phyloP scores from a whole-genome alignment of 2,888 invertebrate species.

The Noctua fimbriata region DNA sequence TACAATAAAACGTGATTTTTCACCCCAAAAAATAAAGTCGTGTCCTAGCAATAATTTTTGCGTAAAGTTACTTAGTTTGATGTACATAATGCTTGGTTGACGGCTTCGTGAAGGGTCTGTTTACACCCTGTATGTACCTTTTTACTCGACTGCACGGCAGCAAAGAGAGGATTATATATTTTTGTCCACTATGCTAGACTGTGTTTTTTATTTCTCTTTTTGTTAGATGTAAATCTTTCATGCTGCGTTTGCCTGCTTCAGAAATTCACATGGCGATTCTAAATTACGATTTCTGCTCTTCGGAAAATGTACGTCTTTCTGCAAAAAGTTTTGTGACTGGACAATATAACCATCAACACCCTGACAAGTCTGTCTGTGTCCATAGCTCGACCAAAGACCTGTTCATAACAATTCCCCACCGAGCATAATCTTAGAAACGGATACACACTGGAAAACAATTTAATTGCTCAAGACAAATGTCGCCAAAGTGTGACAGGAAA shows the following conservation, averaged over 20 bases:
- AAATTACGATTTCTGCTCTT: background rate
- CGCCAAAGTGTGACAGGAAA: slow-evolving; percentile 26
- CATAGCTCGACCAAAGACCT: background rate
- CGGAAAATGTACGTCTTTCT: background rate
- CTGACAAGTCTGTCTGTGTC: background rate
- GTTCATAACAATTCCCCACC: background rate
- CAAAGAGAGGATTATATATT: background rate
- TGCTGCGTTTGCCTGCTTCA: background rate
- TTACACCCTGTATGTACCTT: background rate
- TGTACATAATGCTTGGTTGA: too few species aligned
- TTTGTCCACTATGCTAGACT: background rate
- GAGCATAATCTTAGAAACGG: background rate
- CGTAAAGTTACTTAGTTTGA: too few species aligned
- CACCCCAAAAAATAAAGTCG: too few species aligned
- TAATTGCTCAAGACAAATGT: slow-evolving; percentile 22
- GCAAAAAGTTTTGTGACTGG: background rate
- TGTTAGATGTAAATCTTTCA: background rate
- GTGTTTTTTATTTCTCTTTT: background rate
- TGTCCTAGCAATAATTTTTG: too few species aligned
- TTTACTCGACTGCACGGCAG: background rate
- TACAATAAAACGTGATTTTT: too few species aligned
- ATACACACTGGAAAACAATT: slow-evolving; percentile 15
- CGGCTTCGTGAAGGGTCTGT: too few species aligned
- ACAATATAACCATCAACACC: background rate
- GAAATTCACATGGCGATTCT: background rate